Evolutionary conservation across 2,797 vertebrate genomes (phyloP).

Genomic region (Sebastes minor): DNA sequence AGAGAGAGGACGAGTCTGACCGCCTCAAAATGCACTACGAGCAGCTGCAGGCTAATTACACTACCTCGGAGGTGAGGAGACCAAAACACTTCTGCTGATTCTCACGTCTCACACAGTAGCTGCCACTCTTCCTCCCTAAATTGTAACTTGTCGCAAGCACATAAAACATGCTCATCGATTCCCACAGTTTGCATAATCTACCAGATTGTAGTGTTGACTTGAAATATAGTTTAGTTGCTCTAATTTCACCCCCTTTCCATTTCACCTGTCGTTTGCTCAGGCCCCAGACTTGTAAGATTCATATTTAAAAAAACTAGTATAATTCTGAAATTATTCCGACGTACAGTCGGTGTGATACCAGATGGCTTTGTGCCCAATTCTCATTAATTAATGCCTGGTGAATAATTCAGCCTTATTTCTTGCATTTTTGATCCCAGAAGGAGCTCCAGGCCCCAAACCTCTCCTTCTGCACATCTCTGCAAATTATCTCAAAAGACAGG

Average conservation of each 20-base stretch:
- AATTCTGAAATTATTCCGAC: not conserved
- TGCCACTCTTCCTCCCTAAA: not conserved
- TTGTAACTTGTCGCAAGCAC: not conserved
- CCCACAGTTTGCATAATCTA: not conserved
- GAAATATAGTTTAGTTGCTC: not conserved
- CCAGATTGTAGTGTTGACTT: not conserved
- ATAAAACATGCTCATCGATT: not conserved
- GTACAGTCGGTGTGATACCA: not conserved
- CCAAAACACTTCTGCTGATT: not conserved
- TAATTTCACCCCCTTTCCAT: not conserved
- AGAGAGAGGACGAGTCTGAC: slow-evolving; percentile 92
- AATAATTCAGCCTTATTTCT: slow-evolving; percentile 54
- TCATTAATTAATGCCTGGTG: slow-evolving; percentile 22
- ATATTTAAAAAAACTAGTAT: not conserved
- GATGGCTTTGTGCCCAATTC: slow-evolving; percentile 1
- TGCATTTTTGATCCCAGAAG: slow-evolving; percentile 29
- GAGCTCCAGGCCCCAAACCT: not conserved
- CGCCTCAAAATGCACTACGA: slow-evolving; percentile 89
- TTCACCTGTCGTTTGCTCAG: not conserved
- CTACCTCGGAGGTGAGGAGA: slow-evolving; percentile 90
- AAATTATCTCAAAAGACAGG: not conserved
- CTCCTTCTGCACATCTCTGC: not conserved
- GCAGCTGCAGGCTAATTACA: slow-evolving; percentile 88
- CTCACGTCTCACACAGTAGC: not conserved
- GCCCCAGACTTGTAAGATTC: not conserved